phyloP scores from a whole-genome alignment of 2,888 invertebrate species.

The Polymixis lichenea region DNA sequence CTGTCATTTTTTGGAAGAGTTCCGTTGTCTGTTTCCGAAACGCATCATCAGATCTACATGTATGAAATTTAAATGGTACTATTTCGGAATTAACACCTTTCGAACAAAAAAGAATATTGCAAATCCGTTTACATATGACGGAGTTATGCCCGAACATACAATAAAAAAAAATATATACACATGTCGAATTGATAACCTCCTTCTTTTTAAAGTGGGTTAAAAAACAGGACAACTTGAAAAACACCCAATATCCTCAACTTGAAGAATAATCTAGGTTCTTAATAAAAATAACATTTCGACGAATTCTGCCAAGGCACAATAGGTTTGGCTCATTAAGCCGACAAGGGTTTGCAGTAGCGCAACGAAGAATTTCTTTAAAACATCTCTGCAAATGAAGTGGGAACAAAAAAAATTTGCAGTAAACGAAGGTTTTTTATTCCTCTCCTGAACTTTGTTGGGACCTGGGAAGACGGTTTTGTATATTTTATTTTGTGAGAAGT shows the following conservation, averaged over 20 bases:
- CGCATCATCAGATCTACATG: too few species aligned
- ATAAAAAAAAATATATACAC: too few species aligned
- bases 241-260: neutral
- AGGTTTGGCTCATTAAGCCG: conserved; percentile 63
- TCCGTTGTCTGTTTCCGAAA: too few species aligned
- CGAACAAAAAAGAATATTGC: too few species aligned
- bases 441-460: conserved; percentile 37
- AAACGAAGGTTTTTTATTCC: conserved; percentile 43
- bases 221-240: conserved; percentile 5
- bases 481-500: conserved; percentile 15
- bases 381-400: conserved; percentile 59
- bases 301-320: conserved; percentile 53
- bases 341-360: conserved; percentile 67
- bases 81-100: too few species aligned
- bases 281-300: conserved; percentile 46
- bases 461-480: conserved; percentile 9
- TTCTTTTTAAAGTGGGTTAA: too few species aligned
- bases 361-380: conserved; percentile 60
- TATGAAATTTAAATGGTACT: too few species aligned
- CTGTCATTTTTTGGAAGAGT: too few species aligned
- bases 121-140: too few species aligned
- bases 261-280: conserved; percentile 16
- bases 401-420: conserved; percentile 58
- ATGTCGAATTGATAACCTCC: too few species aligned
- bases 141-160: too few species aligned